Evolutionary conservation across 1,140 invertebrate species (phyloP).

Genomic region (Potamilus streckersoni): DNA sequence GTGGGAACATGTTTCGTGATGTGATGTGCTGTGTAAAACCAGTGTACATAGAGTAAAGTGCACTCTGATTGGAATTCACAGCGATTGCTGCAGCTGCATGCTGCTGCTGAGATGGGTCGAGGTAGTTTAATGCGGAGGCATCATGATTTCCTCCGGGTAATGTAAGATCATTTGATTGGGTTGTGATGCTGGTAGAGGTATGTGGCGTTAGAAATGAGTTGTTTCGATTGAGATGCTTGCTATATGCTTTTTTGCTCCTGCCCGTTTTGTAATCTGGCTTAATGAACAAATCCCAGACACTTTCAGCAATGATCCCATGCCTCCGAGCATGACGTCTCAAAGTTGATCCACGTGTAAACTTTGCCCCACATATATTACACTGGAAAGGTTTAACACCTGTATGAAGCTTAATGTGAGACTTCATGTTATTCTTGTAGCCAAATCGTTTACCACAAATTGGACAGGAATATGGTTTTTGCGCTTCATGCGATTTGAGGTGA

Average conservation of each 20-base stretch:
- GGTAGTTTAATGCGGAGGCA: slow-evolving; percentile 9
- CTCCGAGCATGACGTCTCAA: slow-evolving; percentile 55
- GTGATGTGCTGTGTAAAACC: slow-evolving; percentile 42
- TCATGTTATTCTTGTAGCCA: slow-evolving; percentile 73
- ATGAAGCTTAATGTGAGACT: slow-evolving; percentile 72
- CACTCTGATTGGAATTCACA: slow-evolving; percentile 31
- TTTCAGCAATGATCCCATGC: slow-evolving; percentile 55
- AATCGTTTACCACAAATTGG: slow-evolving; percentile 74
- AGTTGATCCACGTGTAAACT: slow-evolving; percentile 60
- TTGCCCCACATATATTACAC: slow-evolving; percentile 71
- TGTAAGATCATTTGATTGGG: too few species aligned
- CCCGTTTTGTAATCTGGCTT: slow-evolving; percentile 30
- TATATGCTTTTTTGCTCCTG: slow-evolving; percentile 12
- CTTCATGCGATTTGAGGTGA: slow-evolving; percentile 72
- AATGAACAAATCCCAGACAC: slow-evolving; percentile 55
- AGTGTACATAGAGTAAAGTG: slow-evolving; percentile 36
- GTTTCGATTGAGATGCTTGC: background rate
- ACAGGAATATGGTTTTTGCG: slow-evolving; percentile 72
- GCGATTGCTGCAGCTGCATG: slow-evolving; percentile 35
- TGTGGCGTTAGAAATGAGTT: slow-evolving; percentile 18
- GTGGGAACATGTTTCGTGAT: slow-evolving; percentile 35
- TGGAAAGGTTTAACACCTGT: slow-evolving; percentile 71
- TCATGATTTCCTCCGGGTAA: too few species aligned
- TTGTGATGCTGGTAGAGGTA: slow-evolving; percentile 23
- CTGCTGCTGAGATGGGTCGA: slow-evolving; percentile 34